Percentiles rank a stretch among this genome's conserved stretches.
These are phyloP conservation scores for Hypercompe scribonia DNA, from an alignment of 2,888 invertebrate genomes.

Conservation along the genomic window DNA sequence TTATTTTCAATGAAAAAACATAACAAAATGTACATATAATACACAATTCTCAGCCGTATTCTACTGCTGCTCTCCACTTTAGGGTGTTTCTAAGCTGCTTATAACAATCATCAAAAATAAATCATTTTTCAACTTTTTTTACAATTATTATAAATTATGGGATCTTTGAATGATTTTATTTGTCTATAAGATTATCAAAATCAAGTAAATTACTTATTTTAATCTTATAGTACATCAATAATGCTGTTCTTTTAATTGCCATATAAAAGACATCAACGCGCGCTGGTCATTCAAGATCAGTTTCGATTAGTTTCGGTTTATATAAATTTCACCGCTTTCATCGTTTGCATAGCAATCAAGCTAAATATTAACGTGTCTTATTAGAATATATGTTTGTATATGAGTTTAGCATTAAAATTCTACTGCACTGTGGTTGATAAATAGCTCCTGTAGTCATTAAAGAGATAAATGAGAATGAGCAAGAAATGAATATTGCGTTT, in stretches of 20 bases:
- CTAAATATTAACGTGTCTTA: not conserved
- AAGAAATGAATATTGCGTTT: not conserved
- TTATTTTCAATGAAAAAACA: not conserved
- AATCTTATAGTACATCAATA: not conserved
- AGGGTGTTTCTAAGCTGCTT: not conserved
- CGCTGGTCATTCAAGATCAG: constrained; percentile 23
- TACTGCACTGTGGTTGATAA: not conserved
- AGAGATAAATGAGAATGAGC: not conserved
- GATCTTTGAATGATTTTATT: not conserved
- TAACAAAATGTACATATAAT: not conserved
- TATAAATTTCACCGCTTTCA: constrained; percentile 8
- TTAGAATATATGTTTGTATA: not conserved
- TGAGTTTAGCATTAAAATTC: not conserved
- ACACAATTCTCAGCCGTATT: too few relatives aligned
- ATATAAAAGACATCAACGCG: constrained; percentile 68
- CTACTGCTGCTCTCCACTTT: not conserved
- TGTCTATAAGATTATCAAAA: not conserved
- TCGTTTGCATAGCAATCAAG: not conserved
- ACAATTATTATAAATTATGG: not conserved
- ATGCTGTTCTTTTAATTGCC: not conserved
- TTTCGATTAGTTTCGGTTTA: constrained; percentile 10
- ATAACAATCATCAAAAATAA: too few relatives aligned
- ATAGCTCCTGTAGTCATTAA: not conserved
- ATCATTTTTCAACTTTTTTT: too few relatives aligned
- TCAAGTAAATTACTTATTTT: not conserved